Percentiles rank a stretch among this genome's conserved stretches.
Evolutionary conservation across 2,888 invertebrate genomes (phyloP).

Genomic region (Philereme vetulata): DNA sequence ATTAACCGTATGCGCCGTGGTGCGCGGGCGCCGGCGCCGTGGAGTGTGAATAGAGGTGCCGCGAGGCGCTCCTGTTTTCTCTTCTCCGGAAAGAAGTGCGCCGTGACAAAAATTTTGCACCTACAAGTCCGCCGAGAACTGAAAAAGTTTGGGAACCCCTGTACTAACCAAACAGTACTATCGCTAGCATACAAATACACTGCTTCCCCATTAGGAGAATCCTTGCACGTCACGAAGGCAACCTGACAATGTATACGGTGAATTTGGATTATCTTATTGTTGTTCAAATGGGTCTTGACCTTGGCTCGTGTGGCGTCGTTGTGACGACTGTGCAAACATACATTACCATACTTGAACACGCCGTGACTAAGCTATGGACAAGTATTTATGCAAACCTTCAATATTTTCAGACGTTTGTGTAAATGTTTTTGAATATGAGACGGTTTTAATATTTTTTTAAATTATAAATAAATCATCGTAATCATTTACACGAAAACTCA

Average conservation of each 20-base stretch:
- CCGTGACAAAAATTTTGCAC: no score
- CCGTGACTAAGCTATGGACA: slow-evolving; percentile 57
- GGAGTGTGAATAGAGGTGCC: no score
- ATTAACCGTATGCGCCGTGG: no score
- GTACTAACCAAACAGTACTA: slow-evolving; percentile 12
- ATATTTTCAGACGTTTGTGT: slow-evolving; percentile 7
- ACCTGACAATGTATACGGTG: slow-evolving; percentile 45
- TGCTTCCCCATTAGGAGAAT: slow-evolving; percentile 41
- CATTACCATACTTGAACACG: slow-evolving; percentile 63
- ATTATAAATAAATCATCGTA: no score
- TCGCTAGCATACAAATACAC: slow-evolving; percentile 35
- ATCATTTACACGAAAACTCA: no score
- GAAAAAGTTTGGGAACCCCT: no score
- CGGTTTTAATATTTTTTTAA: no score
- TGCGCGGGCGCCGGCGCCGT: no score
- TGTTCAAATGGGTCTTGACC: slow-evolving; percentile 54
- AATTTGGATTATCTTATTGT: slow-evolving; percentile 44
- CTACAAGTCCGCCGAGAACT: no score
- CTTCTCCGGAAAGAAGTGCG: no score
- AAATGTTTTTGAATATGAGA: no score
- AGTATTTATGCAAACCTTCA: slow-evolving; percentile 30
- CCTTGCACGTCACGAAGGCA: slow-evolving; percentile 39
- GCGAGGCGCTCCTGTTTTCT: no score
- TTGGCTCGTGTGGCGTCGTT: slow-evolving; percentile 56
- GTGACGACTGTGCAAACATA: slow-evolving; percentile 64